Evolutionary conservation across 2,113 vertebrate species (phyloP).

Genomic region (Melanerpes formicivorus): DNA sequence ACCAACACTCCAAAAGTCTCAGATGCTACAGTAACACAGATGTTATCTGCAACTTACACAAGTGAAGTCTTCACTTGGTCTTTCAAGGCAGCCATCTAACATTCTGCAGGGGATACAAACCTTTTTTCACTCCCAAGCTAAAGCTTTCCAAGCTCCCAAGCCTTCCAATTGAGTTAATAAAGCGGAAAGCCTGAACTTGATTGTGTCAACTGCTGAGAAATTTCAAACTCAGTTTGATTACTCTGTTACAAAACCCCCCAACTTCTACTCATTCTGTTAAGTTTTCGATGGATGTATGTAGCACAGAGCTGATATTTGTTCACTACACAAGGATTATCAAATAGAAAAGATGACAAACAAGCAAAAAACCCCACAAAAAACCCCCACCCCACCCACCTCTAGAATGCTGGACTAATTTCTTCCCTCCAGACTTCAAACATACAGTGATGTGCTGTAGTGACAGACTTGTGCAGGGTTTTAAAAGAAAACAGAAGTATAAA

Average conservation of each 20-base stretch:
- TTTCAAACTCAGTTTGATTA: background rate
- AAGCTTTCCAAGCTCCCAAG: too few relatives aligned
- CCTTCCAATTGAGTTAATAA: background rate
- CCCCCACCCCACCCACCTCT: background rate
- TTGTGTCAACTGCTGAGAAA: background rate
- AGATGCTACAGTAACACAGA: background rate
- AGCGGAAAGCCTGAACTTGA: too few relatives aligned
- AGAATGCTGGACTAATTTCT: background rate
- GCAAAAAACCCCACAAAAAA: background rate
- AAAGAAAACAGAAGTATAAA: background rate
- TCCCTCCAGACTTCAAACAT: slow-evolving; percentile 28
- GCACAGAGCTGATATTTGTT: background rate
- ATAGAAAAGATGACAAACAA: background rate
- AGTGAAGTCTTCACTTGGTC: background rate
- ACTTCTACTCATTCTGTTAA: background rate
- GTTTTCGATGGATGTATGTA: background rate
- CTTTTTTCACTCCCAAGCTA: rapidly evolving
- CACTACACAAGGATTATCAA: slow-evolving; percentile 2
- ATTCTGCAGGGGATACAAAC: background rate
- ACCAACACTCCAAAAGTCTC: background rate
- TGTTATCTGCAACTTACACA: background rate
- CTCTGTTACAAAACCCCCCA: background rate
- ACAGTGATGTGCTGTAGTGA: background rate
- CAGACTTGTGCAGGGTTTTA: background rate
- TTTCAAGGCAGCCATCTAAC: background rate